phyloP scores from a whole-genome alignment of 2,888 invertebrate species.

The Drosophila pegasa region DNA sequence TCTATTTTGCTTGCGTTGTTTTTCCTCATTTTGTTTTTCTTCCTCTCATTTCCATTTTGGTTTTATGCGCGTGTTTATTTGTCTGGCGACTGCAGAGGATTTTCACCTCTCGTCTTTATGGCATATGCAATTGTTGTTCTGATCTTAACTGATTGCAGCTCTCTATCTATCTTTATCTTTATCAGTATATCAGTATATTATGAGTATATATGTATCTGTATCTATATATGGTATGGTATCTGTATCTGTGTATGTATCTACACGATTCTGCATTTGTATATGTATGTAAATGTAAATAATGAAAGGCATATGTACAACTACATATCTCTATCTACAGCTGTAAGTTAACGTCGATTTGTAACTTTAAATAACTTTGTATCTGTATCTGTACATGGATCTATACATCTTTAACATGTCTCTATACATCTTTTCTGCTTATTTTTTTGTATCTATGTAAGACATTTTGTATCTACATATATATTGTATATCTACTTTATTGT shows the following conservation, averaged over 20 bases:
- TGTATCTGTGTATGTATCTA: neutral
- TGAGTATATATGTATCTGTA: neutral
- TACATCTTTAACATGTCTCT: neutral
- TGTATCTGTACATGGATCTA: neutral
- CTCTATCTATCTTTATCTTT: constrained; percentile 2
- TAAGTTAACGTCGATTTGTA: too few relatives aligned
- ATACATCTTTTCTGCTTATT: constrained; percentile 3
- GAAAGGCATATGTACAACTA: neutral
- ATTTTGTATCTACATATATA: neutral
- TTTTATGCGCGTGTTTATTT: constrained; percentile 55
- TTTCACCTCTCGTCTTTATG: constrained; percentile 50
- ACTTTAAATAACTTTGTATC: neutral
- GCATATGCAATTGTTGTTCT: constrained; percentile 18
- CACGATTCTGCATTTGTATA: neutral
- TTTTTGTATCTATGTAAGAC: constrained; percentile 1
- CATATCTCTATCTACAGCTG: neutral
- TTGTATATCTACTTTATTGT: neutral
- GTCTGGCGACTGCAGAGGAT: constrained; percentile 52
- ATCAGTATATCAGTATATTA: too few relatives aligned
- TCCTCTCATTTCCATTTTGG: neutral
- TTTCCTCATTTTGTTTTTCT: constrained; percentile 11
- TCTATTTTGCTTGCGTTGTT: constrained; percentile 13
- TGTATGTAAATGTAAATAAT: neutral
- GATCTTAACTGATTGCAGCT: constrained; percentile 13
- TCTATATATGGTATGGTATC: neutral